Evolutionary conservation across 2,888 invertebrate genomes (phyloP), one percentile per base, ranked within the genome.

Genomic region (Drosophila pegasa): DNA sequence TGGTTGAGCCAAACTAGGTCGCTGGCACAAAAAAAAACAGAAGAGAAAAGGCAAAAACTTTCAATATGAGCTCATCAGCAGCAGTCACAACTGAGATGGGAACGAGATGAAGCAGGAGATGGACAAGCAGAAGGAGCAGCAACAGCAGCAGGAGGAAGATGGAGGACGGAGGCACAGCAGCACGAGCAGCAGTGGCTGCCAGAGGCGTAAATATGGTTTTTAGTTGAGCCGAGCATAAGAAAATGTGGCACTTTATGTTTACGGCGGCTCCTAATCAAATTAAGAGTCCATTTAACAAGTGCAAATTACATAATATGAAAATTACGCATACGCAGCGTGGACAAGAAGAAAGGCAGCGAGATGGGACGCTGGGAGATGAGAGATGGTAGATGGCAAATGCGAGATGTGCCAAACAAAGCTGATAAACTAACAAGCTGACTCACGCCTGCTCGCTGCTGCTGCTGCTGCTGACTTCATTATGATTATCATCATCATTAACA

Each of bases 1-100:
- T 73, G 82, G 80, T 90, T 86, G 72, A 71, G 70, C 78, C 68
- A 87, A 88, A 86, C 85, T 90, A 89, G 88, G 90, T 90, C 89
- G 83, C 71, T 75, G 51, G 64, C 61, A 76, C 66, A 80, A 80
- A 86, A 80, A 45, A 43, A 16, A 43, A n/a, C 3, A n/a, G 6
- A 27, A 27, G 10, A 43, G 25, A 16, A 9, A 27, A n/a, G 9
- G 41, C 1, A 43, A 45, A 45, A 88, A 81, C 82, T 70, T 85
- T 85, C 89, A 83, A 89, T 89, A 83, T 83, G 82, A 83, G 89
- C 82, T 83, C 82, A 83, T 83, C 82, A 83, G 59, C 61, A 63
- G 63, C 74, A 67, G 68, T 65, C 51, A 67, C 54, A 52, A 67
- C 67, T 66, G 55, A 67, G 55, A 52, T 51, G 52, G 40, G 56